Percentiles rank a stretch among this genome's conserved stretches.
Conservation (phyloP, 64 coral and sea anemone species). For the Porites lutea region DNA sequence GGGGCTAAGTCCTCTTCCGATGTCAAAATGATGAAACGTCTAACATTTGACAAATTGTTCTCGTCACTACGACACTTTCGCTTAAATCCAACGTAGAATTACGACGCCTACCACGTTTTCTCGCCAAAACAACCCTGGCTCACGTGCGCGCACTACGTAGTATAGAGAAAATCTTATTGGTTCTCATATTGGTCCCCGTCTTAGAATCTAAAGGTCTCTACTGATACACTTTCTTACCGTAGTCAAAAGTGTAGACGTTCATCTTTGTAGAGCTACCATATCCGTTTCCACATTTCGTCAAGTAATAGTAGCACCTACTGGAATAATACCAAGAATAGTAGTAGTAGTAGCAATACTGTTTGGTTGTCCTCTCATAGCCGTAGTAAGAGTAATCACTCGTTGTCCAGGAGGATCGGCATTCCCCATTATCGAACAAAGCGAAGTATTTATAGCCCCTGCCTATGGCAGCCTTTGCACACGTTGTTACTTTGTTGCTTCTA, state of each 20-base stretch:
- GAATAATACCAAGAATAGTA: not conserved
- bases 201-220: too few species aligned
- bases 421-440: not conserved
- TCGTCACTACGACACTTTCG: too few species aligned
- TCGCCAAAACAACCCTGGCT: too few species aligned
- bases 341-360: not conserved
- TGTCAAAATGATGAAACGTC: too few species aligned
- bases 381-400: not conserved
- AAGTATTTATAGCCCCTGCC: conserved; percentile 1
- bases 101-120: too few species aligned
- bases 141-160: too few species aligned
- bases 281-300: not conserved
- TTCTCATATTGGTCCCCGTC: too few species aligned
- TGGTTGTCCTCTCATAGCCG: not conserved
- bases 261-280: not conserved
- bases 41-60: too few species aligned
- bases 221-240: too few species aligned
- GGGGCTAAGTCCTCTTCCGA: too few species aligned
- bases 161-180: too few species aligned
- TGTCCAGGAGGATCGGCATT: not conserved
- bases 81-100: too few species aligned
- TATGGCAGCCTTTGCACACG: not conserved
- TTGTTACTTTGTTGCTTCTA: not conserved
- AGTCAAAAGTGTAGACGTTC: not conserved
- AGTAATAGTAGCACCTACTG: not conserved